Conservation (phyloP, 2,888 invertebrate species). For the Melanotus villosus region DNA sequence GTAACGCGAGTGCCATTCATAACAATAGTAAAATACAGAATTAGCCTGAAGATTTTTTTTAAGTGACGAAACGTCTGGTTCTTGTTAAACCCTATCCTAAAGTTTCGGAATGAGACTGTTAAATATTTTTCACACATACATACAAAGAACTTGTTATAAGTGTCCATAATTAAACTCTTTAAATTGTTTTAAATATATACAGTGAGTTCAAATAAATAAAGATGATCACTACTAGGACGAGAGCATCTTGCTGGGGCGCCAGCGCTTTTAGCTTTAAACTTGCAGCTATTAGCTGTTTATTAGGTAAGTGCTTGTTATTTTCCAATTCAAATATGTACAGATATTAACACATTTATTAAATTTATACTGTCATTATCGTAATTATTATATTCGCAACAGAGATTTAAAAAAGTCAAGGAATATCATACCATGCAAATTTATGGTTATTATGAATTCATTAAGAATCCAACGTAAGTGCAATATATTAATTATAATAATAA, state of each 20-base stretch:
- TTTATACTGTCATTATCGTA: no score
- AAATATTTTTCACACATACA: background rate
- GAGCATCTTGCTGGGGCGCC: background rate
- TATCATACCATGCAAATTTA: no score
- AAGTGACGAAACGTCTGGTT: conserved; percentile 6
- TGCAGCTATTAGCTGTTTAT: background rate
- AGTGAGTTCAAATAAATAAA: background rate
- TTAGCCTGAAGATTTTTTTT: no score
- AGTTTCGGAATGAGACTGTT: conserved; percentile 8
- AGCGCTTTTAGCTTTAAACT: background rate
- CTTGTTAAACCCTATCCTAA: no score
- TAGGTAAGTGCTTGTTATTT: background rate
- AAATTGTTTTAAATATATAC: background rate
- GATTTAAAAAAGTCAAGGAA: no score
- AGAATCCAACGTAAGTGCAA: no score
- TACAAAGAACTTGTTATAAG: background rate
- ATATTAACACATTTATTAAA: no score
- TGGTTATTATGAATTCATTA: no score
- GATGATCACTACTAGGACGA: background rate
- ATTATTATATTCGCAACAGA: no score
- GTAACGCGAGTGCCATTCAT: conserved; percentile 6
- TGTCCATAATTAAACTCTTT: background rate
- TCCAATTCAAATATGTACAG: no score
- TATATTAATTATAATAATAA: no score
- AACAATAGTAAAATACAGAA: background rate